phyloP scores from a whole-genome alignment of 1,140 invertebrate species.

The Drosophila saltans region DNA sequence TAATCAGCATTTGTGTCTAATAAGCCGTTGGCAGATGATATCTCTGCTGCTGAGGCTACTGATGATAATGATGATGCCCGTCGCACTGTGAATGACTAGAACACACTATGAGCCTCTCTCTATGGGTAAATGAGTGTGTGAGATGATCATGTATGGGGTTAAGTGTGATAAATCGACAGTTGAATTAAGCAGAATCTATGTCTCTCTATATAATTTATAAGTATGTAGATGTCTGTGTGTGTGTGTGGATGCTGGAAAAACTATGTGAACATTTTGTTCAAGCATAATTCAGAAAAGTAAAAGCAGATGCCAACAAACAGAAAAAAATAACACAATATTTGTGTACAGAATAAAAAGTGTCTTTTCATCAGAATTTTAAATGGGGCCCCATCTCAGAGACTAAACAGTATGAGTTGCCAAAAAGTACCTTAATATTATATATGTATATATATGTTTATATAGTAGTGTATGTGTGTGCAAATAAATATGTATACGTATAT shows the following conservation, averaged over 20 bases:
- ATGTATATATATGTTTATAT: constrained; percentile 8
- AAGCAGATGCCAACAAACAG: constrained; percentile 12
- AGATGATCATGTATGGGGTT: constrained; percentile 34
- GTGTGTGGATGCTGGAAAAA: constrained; percentile 27
- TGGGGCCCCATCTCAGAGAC: constrained; percentile 37
- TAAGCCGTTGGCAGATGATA: constrained; percentile 42
- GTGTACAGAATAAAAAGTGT: constrained; percentile 69
- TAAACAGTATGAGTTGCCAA: constrained; percentile 48
- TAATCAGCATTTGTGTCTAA: constrained; percentile 69
- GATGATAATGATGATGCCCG: constrained; percentile 51
- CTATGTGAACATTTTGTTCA: constrained; percentile 40
- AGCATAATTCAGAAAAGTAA: constrained; percentile 38
- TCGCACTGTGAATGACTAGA: constrained; percentile 33
- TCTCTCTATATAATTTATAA: neutral
- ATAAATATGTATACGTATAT: constrained; percentile 16
- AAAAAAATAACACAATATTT: constrained; percentile 17
- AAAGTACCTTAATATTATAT: constrained; percentile 20
- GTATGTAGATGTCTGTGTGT: neutral
- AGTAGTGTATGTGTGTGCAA: constrained; percentile 20
- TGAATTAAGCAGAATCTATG: constrained; percentile 69
- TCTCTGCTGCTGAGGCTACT: constrained; percentile 27
- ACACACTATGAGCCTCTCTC: neutral
- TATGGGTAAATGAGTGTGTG: neutral
- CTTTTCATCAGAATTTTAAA: constrained; percentile 82
- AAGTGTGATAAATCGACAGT: constrained; percentile 82